These are phyloP conservation scores for Phyllotreta cruciferae DNA, from an alignment of 2,888 invertebrate genomes.

Conservation along the genomic window DNA sequence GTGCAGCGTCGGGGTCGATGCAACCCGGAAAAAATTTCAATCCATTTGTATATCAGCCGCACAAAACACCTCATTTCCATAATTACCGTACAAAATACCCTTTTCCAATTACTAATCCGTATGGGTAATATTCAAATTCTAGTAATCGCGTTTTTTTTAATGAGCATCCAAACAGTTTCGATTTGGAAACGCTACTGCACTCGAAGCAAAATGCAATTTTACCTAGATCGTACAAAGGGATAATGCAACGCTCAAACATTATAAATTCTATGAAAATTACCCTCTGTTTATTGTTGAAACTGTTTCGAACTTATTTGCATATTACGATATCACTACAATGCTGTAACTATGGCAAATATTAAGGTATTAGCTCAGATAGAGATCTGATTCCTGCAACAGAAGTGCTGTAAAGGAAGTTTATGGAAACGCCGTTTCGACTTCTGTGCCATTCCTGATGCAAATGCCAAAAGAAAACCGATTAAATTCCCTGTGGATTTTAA, in stretches of 20 bases:
- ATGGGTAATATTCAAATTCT: neutral
- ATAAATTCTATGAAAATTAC: constrained; percentile 37
- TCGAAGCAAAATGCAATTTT: constrained; percentile 26
- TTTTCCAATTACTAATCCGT: neutral
- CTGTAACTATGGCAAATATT: constrained; percentile 33
- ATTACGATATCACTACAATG: constrained; percentile 34
- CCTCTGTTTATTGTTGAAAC: constrained; percentile 34
- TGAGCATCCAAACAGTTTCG: neutral
- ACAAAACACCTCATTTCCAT: too few relatives aligned
- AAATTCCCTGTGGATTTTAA: too few relatives aligned
- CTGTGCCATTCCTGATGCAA: constrained; percentile 1
- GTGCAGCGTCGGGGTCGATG: neutral
- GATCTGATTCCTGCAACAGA: constrained; percentile 19
- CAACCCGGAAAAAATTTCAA: too few relatives aligned
- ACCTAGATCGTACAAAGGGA: constrained; percentile 24
- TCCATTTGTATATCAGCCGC: too few relatives aligned
- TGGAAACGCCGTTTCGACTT: neutral
- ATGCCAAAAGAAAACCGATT: too few relatives aligned
- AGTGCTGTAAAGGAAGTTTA: constrained; percentile 2
- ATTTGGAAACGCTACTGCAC: neutral
- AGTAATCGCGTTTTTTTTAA: too few relatives aligned
- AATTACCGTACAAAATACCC: too few relatives aligned
- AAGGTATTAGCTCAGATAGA: constrained; percentile 10
- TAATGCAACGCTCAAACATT: constrained; percentile 35
- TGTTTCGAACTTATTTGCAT: constrained; percentile 36